phyloP scores from a whole-genome alignment of 2,113 vertebrate genomes.

The Gallinago media region DNA sequence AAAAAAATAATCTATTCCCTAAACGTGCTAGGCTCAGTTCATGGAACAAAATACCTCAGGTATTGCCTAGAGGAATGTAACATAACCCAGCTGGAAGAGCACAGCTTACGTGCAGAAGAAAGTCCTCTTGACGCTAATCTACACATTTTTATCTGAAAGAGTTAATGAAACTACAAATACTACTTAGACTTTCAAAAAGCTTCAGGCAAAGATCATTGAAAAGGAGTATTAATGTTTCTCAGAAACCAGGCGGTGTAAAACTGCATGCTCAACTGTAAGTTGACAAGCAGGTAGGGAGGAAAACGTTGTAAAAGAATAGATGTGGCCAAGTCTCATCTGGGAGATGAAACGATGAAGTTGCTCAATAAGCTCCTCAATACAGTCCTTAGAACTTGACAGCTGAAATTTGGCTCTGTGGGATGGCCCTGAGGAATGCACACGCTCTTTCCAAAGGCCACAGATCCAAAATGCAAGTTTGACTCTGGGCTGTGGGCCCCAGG shows the following conservation, averaged over 20 bases:
- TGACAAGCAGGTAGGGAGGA: not conserved
- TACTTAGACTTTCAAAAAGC: not conserved
- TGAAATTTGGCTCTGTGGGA: not conserved
- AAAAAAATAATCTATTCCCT: not conserved
- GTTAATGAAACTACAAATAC: not conserved
- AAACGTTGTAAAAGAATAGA: not conserved
- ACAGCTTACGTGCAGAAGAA: not conserved
- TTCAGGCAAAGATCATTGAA: not conserved
- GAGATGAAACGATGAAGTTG: not conserved
- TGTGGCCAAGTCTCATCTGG: not conserved
- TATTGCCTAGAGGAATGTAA: not conserved
- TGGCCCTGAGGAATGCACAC: not conserved
- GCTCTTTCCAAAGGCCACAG: not conserved
- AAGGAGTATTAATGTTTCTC: not conserved
- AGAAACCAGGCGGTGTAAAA: not conserved
- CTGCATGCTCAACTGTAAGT: not conserved
- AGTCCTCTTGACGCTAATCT: not conserved
- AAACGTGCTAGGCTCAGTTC: not conserved
- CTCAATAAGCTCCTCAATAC: not conserved
- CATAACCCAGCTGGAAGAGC: not conserved
- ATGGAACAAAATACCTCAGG: slow-evolving; percentile 19
- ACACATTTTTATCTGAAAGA: not conserved
- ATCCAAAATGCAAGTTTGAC: not conserved
- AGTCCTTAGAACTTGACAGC: not conserved
- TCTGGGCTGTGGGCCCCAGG: not conserved